Conservation (phyloP, 2,797 vertebrate species). For the Megaceryle alcyon region DNA sequence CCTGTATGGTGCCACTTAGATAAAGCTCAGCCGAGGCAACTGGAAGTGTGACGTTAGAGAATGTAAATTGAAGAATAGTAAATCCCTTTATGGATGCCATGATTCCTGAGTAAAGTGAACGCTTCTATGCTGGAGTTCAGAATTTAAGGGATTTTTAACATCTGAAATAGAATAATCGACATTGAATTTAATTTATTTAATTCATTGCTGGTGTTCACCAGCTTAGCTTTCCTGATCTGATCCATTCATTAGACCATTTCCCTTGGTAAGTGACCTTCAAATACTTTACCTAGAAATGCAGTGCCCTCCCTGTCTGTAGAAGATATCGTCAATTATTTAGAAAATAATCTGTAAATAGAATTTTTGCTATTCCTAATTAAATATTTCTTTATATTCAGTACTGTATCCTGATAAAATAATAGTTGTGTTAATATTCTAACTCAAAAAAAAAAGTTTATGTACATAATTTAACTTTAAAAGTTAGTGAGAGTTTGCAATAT, state of each 20-base stretch:
- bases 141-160: neutral
- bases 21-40: neutral
- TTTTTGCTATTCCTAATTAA: neutral
- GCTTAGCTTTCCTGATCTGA: neutral
- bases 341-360: neutral
- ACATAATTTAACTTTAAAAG: neutral
- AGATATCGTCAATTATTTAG: neutral
- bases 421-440: neutral
- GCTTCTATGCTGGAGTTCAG: neutral
- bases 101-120: neutral
- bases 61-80: neutral
- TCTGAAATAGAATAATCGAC: neutral
- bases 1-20: neutral
- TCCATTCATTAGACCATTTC: neutral
- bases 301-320: neutral
- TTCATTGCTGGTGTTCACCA: neutral
- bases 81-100: neutral
- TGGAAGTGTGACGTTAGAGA: neutral
- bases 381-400: neutral
- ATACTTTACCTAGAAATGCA: neutral
- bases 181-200: neutral
- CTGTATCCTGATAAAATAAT: neutral
- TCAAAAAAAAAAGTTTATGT: neutral
- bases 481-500: neutral
- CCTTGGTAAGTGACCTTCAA: neutral